These are phyloP conservation scores for Barypeithes pellucidus DNA, from an alignment of 2,888 invertebrate genomes.

Conservation along the genomic window DNA sequence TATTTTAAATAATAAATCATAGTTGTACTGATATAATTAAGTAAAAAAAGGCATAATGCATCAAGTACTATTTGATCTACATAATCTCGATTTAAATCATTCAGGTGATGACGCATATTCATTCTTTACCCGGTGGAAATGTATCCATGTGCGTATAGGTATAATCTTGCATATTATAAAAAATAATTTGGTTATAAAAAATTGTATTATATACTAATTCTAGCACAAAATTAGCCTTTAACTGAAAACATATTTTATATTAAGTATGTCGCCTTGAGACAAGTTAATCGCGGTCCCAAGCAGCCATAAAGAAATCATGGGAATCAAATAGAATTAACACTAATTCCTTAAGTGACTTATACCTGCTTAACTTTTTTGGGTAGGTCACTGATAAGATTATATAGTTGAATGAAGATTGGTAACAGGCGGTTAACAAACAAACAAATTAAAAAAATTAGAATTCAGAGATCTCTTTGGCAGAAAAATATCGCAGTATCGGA, in stretches of 20 bases:
- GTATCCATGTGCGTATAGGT: no score
- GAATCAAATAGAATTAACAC: conserved; percentile 21
- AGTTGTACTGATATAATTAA: no score
- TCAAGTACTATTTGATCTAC: no score
- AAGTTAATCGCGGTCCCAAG: conserved; percentile 14
- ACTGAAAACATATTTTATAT: not conserved
- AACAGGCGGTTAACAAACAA: not conserved
- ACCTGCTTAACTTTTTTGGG: conserved; percentile 38
- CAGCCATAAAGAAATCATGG: conserved; percentile 13
- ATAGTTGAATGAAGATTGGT: conserved; percentile 21
- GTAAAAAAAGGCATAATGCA: no score
- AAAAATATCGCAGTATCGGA: no score
- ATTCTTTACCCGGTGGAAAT: no score
- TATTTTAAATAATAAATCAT: no score
- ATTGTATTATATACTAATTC: not conserved
- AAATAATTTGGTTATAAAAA: no score
- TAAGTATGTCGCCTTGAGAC: not conserved
- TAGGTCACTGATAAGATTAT: conserved; percentile 42
- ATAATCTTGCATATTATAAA: no score
- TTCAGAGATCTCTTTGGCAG: not conserved
- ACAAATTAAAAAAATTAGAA: not conserved
- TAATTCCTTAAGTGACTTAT: conserved; percentile 39
- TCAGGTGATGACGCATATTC: no score
- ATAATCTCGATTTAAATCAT: no score
- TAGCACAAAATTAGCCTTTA: not conserved